Base-by-base conservation (phyloP, 2,113 vertebrate genomes). In the Sclerurus mexicanus region DNA sequence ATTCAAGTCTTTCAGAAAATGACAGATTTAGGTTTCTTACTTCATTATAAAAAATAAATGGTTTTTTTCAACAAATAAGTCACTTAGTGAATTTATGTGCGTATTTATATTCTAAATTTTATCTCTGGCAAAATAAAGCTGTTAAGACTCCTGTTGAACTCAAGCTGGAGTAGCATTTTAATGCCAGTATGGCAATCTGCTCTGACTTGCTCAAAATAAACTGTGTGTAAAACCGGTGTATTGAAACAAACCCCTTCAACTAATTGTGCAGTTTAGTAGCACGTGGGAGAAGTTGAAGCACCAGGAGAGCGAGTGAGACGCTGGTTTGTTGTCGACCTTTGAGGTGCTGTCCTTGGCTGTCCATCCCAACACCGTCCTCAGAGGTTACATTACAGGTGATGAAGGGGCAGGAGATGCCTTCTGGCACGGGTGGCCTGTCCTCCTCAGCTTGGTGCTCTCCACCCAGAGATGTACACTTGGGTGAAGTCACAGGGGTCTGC, bases 41-140 rank as follows among this genome's bases (percentile, higher is more conserved):
- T 93, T 69, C 42, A 49, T 52, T 35, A 2, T 14, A 31, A 56
- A 46, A 68, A 17, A 37, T 49, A 7, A 0, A 44, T 23, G 18
- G 6, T 56, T 60, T 52, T 89, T 53, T 40, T 14, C 39, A 88
- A 14, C 35, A 86, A 35, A 59, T 60, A 85, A 64, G 22, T 87
- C 53, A 37, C 50, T 13, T 52, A 18, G 37, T 62, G 33, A 62
- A 67, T 89, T 85, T 90, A n/a, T 71, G 33, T 84, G 50, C 4
- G 1, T 80, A 53, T 85, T 93, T 88, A 79, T 33, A 12, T 53
- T 50, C 79, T 77, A 14, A 50, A 93, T 90, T 85, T 88, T 59
- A 19, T 87, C 68, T 66, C 42, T 81, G 88, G 90, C 63, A 85
- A 71, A 90, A 76, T 84, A 80, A 94, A 93, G 56, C 82, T 88